phyloP scores from a whole-genome alignment of 2,797 vertebrate species.

The Phaenicophaeus curvirostris region DNA sequence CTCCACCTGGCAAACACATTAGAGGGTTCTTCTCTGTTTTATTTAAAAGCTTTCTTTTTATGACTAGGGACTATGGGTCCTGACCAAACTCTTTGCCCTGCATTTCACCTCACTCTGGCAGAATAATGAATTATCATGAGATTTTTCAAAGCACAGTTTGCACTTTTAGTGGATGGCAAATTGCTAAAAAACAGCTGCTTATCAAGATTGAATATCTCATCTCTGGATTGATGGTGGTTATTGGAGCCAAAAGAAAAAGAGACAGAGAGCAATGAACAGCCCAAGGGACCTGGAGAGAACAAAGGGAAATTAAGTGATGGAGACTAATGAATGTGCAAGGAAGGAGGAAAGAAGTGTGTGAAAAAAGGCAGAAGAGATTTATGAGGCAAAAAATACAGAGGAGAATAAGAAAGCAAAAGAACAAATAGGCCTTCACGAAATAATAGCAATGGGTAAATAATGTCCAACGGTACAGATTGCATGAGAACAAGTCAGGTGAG shows the following conservation, averaged over 20 bases:
- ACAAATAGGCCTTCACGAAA: neutral
- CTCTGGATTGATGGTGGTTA: slow-evolving; percentile 43
- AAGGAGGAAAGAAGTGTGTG: neutral
- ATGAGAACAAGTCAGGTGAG: neutral
- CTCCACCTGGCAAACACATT: neutral
- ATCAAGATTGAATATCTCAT: slow-evolving; percentile 51
- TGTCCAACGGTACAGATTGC: neutral
- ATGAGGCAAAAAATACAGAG: neutral
- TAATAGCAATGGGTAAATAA: neutral
- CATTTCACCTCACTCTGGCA: slow-evolving; percentile 41
- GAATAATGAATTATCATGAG: slow-evolving; percentile 43
- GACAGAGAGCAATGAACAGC: slow-evolving; percentile 30
- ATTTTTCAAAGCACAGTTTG: slow-evolving; percentile 34
- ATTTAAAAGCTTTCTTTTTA: slow-evolving; percentile 5
- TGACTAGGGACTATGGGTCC: neutral
- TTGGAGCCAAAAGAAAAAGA: slow-evolving; percentile 42
- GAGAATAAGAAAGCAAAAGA: neutral
- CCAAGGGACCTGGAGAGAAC: slow-evolving; percentile 5
- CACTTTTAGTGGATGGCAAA: slow-evolving; percentile 25
- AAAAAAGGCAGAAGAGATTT: slow-evolving; percentile 13
- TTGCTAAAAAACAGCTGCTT: slow-evolving; percentile 42
- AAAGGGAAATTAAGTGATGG: slow-evolving; percentile 33
- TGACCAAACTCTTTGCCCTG: slow-evolving; percentile 42
- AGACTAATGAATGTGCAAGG: slow-evolving; percentile 33
- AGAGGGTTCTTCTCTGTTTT: neutral